Evolutionary conservation across 2,113 vertebrate species (phyloP).

Genomic region (Pseudolaguvia tuberculata): DNA sequence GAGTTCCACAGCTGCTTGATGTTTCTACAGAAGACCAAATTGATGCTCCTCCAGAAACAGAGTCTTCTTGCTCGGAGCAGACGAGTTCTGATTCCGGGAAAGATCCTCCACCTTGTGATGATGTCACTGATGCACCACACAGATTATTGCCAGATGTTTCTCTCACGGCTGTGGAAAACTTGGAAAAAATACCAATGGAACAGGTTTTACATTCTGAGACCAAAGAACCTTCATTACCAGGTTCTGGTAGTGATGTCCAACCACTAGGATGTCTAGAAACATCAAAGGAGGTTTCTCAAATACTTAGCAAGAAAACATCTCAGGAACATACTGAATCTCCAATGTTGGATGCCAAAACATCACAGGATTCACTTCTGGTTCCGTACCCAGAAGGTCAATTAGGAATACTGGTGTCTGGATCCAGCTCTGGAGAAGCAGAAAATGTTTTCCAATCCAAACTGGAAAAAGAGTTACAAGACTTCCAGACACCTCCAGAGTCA

Average conservation of each 20-base stretch:
- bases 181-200: background rate
- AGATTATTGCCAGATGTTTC: background rate
- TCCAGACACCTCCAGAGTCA: conserved; percentile 4
- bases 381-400: background rate
- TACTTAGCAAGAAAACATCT: background rate
- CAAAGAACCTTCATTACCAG: background rate
- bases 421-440: background rate
- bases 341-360: background rate
- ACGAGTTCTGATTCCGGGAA: background rate
- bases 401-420: background rate
- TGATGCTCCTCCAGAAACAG: background rate
- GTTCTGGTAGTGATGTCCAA: background rate
- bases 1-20: background rate
- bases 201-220: background rate
- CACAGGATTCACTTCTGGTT: background rate
- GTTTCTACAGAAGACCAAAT: background rate
- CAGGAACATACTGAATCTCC: background rate
- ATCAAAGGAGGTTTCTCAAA: background rate
- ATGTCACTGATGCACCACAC: background rate
- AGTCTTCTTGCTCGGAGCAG: conserved; percentile 15
- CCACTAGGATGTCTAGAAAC: background rate
- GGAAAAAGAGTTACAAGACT: background rate
- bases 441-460: background rate
- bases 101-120: background rate
- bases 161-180: background rate